Evolutionary conservation across 2,113 vertebrate species (phyloP), one percentile per base, ranked within the genome.

Genomic region (Myotis lucifugus): DNA sequence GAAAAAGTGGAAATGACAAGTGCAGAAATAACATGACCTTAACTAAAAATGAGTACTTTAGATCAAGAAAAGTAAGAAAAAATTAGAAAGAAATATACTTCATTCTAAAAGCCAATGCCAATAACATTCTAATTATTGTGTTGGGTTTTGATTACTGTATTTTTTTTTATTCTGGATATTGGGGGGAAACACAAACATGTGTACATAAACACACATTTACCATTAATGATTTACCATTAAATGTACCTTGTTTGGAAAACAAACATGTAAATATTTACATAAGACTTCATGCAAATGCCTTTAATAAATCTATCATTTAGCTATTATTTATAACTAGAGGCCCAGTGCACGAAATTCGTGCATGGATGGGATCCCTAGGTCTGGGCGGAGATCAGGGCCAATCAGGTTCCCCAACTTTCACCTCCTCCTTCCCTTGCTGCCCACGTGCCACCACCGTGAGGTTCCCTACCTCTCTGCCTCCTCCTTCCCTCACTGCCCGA

Each of bases 1-100:
- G 46, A 18, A 40, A 59, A 93, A 69, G 40, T 81, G 25, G 81
- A 93, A 77, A 83, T 89, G 59, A 64, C 76, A 67, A 85, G 86
- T 86, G 14, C 18, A 25, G 11, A 18, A 61, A 92, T 54, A 72
- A 66, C 7, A 78, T 70, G 81, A 69, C 32, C 7, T 82, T 42
- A 94, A 48, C 74, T 13, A 90, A 69, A 96, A 88, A 42, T 37
- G 23, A 88, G 18, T 37, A 54, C 0, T 69, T 92, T 46, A 74
- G 2, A 21, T 83, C 32, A 48, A 87, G 52, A 89, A 23, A 23
- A 18, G 18, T 9, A 50, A 97, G 40, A 69, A 8, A 81, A 91
- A 46, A 48, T 8, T 48, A 82, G 37, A 79, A 91, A 82, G 10
- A 77, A 90, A 74, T 79, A 37, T 2, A 40, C 4, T 73, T 25